Evolutionary conservation across 2,888 invertebrate species (phyloP), one percentile per base, ranked within the genome.

Genomic region (Arrhopalites spinosus): DNA sequence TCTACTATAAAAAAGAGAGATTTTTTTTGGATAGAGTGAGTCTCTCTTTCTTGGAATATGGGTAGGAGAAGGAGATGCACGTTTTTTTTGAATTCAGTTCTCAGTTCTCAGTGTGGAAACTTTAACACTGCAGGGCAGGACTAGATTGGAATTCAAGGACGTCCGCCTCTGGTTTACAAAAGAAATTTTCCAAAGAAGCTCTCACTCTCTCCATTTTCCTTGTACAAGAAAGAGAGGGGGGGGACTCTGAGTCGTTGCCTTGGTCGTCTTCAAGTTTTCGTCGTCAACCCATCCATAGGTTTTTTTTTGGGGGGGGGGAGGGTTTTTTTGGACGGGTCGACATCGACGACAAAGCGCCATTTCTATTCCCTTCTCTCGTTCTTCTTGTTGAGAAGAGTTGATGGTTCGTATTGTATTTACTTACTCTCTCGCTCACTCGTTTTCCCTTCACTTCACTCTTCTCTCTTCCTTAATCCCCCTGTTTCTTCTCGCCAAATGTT

Each of bases 121-220:
- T 69, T 69, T 69, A 69, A 50, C 69, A 69, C 69, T 69, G n/a
- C 50, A n/a, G 69, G 69, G 69, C 69, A 50, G 50, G n/a, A 50
- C 50, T 69, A 69, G 69, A 69, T 69, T 68, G 69, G 69, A 69
- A 69, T 69, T 69, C 69, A 69, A 69, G 53, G 53, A 69, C 53
- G 53, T n/a, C 36, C 36, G 68, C 68, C 68, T 50, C 68, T 68
- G 68, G 68, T 50, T 69, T 50, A 53, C 69, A 50, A 68, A 50
- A 50, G 68, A 69, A 69, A 69, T 69, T 25, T 29, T 5, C 23
- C 13, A 29, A 23, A 45, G 45, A 11, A 66, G 45, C 45, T 66
- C 66, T 63, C 45, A 43, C 45, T 7, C 25, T 66, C 45, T 20
- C 23, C 53, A 20, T 53, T n/a, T 15, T 27, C 25, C 13, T 59